Conservation (phyloP, 2,797 vertebrate species). For the Sebastolobus altivelis region DNA sequence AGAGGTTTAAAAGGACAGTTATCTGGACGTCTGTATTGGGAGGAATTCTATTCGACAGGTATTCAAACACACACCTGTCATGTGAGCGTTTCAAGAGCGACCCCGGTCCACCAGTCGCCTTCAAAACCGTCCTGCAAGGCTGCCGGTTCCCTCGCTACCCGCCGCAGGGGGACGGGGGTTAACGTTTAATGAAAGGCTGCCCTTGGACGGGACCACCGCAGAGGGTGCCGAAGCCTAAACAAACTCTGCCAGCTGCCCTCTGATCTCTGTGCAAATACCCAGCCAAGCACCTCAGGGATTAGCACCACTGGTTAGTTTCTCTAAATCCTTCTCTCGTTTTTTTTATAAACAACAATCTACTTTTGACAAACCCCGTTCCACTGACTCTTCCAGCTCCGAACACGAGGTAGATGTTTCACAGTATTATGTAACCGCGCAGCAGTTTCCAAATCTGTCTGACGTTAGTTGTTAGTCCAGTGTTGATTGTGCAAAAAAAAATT, state of each 20-base stretch:
- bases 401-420: conserved; percentile 57
- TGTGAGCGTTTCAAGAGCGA: conserved; percentile 16
- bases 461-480: conserved; percentile 32
- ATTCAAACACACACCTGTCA: conserved; percentile 55
- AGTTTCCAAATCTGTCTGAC: conserved; percentile 47
- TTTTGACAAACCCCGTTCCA: conserved; percentile 54
- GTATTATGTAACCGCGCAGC: conserved; percentile 60
- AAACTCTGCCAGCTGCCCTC: conserved; percentile 76
- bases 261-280: conserved; percentile 76
- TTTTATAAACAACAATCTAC: conserved; percentile 40
- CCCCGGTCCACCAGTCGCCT: conserved; percentile 35
- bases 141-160: conserved; percentile 26
- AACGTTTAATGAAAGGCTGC: conserved; percentile 72
- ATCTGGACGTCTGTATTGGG: conserved; percentile 20
- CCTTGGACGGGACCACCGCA: conserved; percentile 71
- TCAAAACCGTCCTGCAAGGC: conserved; percentile 38
- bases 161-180: conserved; percentile 46
- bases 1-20: conserved; percentile 16
- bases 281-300: conserved; percentile 59
- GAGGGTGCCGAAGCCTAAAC: conserved; percentile 72
- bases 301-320: conserved; percentile 49
- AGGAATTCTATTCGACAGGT: conserved; percentile 34
- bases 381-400: conserved; percentile 46
- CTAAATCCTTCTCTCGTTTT: conserved; percentile 30
- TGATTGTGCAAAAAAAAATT: conserved; percentile 3